A percentile compares a stretch with the other conserved stretches of the same genome.
These are phyloP conservation scores for Diadegma fenestrale DNA, from an alignment of 2,888 invertebrate genomes.

Conservation along the genomic window DNA sequence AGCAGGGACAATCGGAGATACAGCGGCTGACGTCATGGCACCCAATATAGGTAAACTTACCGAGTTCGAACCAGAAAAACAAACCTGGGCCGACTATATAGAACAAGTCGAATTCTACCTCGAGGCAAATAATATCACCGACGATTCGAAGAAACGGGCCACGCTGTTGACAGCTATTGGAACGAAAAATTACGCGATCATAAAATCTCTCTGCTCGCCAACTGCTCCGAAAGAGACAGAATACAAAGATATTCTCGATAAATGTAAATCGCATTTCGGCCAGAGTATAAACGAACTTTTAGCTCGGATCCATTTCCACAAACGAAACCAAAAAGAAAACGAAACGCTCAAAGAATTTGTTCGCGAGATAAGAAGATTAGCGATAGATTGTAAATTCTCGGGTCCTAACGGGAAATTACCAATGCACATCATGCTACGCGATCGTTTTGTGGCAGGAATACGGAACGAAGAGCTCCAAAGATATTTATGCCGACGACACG, in stretches of 20 bases:
- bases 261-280: conserved; percentile 57
- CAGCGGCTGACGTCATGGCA: conserved; percentile 37
- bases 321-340: too few species aligned
- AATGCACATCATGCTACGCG: conserved; percentile 56
- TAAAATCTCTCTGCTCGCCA: conserved; percentile 57
- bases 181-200: conserved; percentile 17
- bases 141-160: conserved; percentile 44
- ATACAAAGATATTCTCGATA: conserved; percentile 46
- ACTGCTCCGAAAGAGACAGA: conserved; percentile 45
- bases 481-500: conserved; percentile 57
- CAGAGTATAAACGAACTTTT: conserved; percentile 46
- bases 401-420: conserved; percentile 34
- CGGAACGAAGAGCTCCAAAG: conserved; percentile 59
- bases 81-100: conserved; percentile 44
- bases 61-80: conserved; percentile 48
- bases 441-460: conserved; percentile 62
- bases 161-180: conserved; percentile 56
- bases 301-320: conserved; percentile 16
- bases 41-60: conserved; percentile 43
- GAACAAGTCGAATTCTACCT: conserved; percentile 43
- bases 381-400: conserved; percentile 56
- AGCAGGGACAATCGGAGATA: conserved; percentile 28
- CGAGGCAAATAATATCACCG: conserved; percentile 44
- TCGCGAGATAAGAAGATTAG: conserved; percentile 52
- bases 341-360: conserved; percentile 50